phyloP scores from a whole-genome alignment of 92 coral and sea anemone species.

The Porites evermanni region DNA sequence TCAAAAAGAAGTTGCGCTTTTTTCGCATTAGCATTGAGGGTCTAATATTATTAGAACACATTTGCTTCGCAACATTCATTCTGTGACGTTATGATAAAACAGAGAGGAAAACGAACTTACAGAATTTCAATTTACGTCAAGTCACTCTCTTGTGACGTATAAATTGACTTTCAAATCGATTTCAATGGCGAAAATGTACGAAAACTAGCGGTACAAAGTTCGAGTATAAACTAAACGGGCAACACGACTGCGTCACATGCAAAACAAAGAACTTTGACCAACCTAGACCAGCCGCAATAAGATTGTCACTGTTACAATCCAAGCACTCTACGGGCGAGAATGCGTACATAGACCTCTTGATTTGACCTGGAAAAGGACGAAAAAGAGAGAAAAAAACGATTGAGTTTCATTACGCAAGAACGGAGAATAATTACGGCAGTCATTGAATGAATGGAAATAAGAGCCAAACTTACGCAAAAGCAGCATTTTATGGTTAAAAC shows the following conservation, averaged over 20 bases:
- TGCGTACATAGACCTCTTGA: conserved; percentile 89
- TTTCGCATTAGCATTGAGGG: too few relatives aligned
- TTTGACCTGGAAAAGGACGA: conserved; percentile 69
- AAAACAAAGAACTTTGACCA: conserved; percentile 19
- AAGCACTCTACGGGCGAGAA: conserved; percentile 92
- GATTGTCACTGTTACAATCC: conserved; percentile 72
- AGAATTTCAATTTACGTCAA: neutral
- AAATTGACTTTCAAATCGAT: neutral
- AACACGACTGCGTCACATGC: neutral
- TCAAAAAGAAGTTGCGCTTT: too few relatives aligned
- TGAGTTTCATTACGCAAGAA: neutral
- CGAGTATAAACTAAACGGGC: neutral
- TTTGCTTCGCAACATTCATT: too few relatives aligned
- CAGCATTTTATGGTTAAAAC: neutral
- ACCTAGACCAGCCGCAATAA: conserved; percentile 91
- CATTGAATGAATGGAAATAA: neutral
- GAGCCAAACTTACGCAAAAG: neutral
- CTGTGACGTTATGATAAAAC: neutral
- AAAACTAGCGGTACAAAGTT: conserved; percentile 14
- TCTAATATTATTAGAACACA: too few relatives aligned
- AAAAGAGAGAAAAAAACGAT: neutral
- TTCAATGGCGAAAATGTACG: neutral
- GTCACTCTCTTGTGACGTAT: neutral
- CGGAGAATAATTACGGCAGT: neutral
- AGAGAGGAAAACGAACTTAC: neutral